Conservation (phyloP, 2,113 vertebrate genomes). For the Triplophysa siluroides region DNA sequence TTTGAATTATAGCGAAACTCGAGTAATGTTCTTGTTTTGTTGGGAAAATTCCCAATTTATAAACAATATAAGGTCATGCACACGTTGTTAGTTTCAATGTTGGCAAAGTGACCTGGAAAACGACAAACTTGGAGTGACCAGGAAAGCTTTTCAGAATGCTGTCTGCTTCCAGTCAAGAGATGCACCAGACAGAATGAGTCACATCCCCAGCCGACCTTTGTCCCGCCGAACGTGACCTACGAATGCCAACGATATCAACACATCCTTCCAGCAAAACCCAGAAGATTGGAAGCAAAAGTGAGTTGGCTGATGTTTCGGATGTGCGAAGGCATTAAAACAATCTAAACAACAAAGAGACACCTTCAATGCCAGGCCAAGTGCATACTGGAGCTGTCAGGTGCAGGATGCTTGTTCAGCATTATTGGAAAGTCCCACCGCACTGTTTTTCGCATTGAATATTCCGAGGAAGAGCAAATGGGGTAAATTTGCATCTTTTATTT, state of each 20-base stretch:
- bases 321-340: neutral
- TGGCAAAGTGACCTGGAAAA: neutral
- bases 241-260: constrained; percentile 5
- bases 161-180: constrained; percentile 42
- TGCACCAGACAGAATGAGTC: constrained; percentile 35
- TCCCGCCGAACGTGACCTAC: constrained; percentile 5
- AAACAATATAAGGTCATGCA: constrained; percentile 33
- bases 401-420: constrained; percentile 11
- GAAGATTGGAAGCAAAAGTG: constrained; percentile 10
- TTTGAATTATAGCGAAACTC: neutral
- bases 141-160: constrained; percentile 31
- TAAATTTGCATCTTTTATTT: neutral
- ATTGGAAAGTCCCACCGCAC: constrained; percentile 4
- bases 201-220: constrained; percentile 43
- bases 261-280: constrained; percentile 32
- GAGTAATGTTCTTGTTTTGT: neutral
- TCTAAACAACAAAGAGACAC: constrained; percentile 13
- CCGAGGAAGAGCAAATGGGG: too few species aligned
- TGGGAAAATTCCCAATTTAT: neutral
- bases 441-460: neutral
- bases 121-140: constrained; percentile 3
- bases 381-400: neutral
- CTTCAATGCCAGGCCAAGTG: constrained; percentile 4
- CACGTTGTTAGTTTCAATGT: neutral
- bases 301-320: neutral